Percentiles rank a stretch among this genome's conserved stretches.
phyloP scores from a whole-genome alignment of 2,888 invertebrate species.

The Vannuccia rotundouncinata region DNA sequence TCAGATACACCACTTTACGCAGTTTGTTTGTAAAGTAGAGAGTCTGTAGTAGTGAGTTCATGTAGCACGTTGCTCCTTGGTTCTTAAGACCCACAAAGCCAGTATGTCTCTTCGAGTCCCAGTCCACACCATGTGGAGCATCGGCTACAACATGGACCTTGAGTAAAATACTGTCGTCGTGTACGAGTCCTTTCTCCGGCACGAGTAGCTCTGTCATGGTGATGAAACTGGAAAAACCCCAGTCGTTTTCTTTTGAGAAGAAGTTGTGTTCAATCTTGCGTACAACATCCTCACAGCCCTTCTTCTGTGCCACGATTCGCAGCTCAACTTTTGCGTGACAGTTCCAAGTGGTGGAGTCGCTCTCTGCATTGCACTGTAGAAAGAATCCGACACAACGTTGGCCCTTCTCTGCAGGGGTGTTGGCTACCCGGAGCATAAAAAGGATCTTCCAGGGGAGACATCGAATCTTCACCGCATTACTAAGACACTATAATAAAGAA shows the following conservation, averaged over 20 bases:
- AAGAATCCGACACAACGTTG: constrained; percentile 60
- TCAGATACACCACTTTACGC: constrained; percentile 84
- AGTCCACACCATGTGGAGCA: constrained; percentile 65
- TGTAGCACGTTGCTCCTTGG: constrained; percentile 98
- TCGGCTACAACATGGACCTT: constrained; percentile 64
- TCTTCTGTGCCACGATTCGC: constrained; percentile 72
- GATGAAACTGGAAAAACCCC: constrained; percentile 96
- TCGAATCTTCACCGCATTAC: constrained; percentile 35
- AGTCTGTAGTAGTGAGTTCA: constrained; percentile 96
- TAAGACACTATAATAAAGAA: constrained; percentile 13
- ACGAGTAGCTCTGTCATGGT: constrained; percentile 84
- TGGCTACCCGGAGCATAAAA: constrained; percentile 76
- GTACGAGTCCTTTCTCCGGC: constrained; percentile 72
- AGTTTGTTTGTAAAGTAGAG: constrained; percentile 88
- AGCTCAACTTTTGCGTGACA: constrained; percentile 92
- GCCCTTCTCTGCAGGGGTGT: constrained; percentile 32
- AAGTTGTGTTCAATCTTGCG: constrained; percentile 79
- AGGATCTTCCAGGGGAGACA: constrained; percentile 69
- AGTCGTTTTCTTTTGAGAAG: constrained; percentile 78
- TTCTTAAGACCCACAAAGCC: constrained; percentile 85
- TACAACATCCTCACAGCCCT: not conserved
- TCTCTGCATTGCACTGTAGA: constrained; percentile 92
- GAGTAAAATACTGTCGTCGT: constrained; percentile 77
- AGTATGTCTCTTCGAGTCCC: constrained; percentile 97
- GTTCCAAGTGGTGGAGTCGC: constrained; percentile 92